phyloP scores from a whole-genome alignment of 1,140 invertebrate species.

The Drosophila nebulosa region DNA sequence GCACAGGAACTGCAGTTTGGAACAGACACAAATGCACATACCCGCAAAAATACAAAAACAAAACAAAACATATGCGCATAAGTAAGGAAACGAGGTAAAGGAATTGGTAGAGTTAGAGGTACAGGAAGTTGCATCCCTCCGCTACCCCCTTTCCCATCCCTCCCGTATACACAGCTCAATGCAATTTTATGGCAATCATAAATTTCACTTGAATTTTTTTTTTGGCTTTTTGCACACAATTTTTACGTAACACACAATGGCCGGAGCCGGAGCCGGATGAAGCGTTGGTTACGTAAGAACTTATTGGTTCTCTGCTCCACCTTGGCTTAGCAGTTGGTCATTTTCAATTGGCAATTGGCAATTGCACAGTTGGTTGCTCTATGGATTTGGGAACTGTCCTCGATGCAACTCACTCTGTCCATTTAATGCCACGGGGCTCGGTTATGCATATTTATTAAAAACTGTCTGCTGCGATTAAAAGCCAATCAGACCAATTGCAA shows the following conservation, averaged over 20 bases:
- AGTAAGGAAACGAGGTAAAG: constrained; percentile 39
- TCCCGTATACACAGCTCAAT: constrained; percentile 53
- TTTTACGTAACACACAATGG: background rate
- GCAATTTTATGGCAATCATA: constrained; percentile 76
- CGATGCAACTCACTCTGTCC: background rate
- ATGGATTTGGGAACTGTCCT: background rate
- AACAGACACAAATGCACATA: background rate
- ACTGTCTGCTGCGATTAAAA: constrained; percentile 77
- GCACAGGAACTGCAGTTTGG: constrained; percentile 55
- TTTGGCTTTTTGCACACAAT: constrained; percentile 32
- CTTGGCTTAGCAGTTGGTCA: background rate
- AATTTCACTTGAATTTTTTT: constrained; percentile 66
- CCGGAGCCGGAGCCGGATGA: background rate
- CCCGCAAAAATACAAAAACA: background rate
- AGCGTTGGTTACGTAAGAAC: background rate
- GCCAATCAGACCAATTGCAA: constrained; percentile 76
- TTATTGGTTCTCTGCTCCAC: background rate
- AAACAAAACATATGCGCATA: constrained; percentile 36
- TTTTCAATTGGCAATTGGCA: background rate
- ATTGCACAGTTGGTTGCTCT: background rate
- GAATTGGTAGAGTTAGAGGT: background rate
- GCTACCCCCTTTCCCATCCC: constrained; percentile 12
- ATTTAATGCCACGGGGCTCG: constrained; percentile 9
- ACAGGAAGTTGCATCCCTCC: background rate
- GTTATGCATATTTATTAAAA: constrained; percentile 79